Evolutionary conservation across 2,888 invertebrate species (phyloP), one percentile per base, ranked within the genome.

Genomic region (Drosophila percnosoma): DNA sequence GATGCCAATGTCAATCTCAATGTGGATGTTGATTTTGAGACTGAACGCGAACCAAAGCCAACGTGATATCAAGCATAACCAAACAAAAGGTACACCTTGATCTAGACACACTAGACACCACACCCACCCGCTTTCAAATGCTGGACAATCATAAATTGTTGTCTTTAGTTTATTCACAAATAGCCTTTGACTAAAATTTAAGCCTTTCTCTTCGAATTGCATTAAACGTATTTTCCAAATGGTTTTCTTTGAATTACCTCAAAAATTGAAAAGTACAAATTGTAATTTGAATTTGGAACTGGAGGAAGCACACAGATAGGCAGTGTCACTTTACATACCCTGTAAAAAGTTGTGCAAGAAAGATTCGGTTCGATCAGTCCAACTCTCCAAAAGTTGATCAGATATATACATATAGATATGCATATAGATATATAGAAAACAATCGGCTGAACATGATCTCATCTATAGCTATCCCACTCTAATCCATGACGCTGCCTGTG

Each of bases 11-110:
- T 42, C 31, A 51, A 61, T 29, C 18, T 10, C 21, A 49, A 42
- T 55, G 42, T n/a, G 21, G 52, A 73, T 31, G 2, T 55, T 31
- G 58, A 78, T 40, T 61, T 53, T 61, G 74, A 82, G 65, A 74
- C 74, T 58, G 72, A 78, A 21, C 21, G 31, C 29, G 40, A 53
- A 49, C 54, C 64, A 57, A 64, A 71, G 52, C 64, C 62, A 79
- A 68, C 71, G 80, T 84, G 73, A 77, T 73, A 62, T 57, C 57
- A 5, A 45, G n/a, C 52, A 52, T 51, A 51, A 38, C 52, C 42
- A 13, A 29, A 27, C 24, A 27, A 51, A 13, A 24, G 5, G 13
- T n/a, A 58, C n/a, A 49, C 45, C n/a, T 42, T 15, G 31, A 60
- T 34, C 31, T 21, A 18, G n/a, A 40, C 18, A 59, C 45, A 55